Percentiles rank a stretch among this genome's conserved stretches.
Evolutionary conservation across 2,113 vertebrate genomes (phyloP).

Genomic region (Ameiurus melas): DNA sequence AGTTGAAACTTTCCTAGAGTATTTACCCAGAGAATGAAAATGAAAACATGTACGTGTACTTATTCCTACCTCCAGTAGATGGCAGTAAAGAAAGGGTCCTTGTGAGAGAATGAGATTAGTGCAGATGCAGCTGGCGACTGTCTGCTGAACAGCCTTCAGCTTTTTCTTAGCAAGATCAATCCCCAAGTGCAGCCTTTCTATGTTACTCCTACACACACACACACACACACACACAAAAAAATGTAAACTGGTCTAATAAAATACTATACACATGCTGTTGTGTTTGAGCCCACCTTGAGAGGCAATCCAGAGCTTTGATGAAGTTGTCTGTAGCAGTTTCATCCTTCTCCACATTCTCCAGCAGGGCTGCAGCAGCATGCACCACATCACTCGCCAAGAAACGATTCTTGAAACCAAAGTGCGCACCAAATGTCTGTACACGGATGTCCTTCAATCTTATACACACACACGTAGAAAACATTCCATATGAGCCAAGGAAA

Average conservation of each 20-base stretch:
- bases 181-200: constrained; percentile 84
- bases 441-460: constrained; percentile 93
- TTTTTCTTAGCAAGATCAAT: constrained; percentile 92
- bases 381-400: constrained; percentile 94
- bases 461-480: background rate
- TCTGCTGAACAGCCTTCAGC: constrained; percentile 89
- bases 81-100: constrained; percentile 96
- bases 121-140: constrained; percentile 93
- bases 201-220: constrained; percentile 78
- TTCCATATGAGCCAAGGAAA: background rate
- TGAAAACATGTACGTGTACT: background rate
- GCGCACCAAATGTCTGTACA: constrained; percentile 91
- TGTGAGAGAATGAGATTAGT: constrained; percentile 95
- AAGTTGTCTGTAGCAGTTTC: constrained; percentile 81
- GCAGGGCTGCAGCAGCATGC: constrained; percentile 82
- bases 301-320: constrained; percentile 91
- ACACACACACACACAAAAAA: constrained; percentile 8
- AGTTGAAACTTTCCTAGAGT: background rate
- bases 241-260: background rate
- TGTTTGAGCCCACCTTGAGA: constrained; percentile 83
- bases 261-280: background rate
- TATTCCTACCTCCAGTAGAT: constrained; percentile 86
- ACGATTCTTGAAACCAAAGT: constrained; percentile 96
- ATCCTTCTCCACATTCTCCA: constrained; percentile 87
- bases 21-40: background rate